A percentile compares a stretch with the other conserved stretches of the same genome.
phyloP scores from a whole-genome alignment of 2,888 invertebrate species.

The Urechis unicinctus region DNA sequence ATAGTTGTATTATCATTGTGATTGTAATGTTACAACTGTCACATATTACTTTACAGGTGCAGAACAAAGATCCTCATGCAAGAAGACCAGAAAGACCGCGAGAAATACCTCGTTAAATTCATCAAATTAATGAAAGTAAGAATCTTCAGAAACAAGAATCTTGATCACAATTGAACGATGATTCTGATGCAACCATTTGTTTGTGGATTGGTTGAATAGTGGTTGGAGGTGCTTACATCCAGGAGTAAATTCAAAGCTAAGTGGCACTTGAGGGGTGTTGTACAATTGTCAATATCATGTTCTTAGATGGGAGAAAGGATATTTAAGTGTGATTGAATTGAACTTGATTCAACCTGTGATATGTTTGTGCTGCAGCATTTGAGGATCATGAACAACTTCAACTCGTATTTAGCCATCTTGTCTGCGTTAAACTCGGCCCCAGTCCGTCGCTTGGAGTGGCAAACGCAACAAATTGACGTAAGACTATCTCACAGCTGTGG shows the following conservation, averaged over 20 bases:
- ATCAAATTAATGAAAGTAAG: constrained; percentile 89
- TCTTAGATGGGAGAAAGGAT: too few species aligned
- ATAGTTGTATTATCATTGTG: not conserved
- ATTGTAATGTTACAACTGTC: not conserved
- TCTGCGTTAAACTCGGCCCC: constrained; percentile 97
- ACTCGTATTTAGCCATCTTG: constrained; percentile 91
- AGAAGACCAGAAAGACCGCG: constrained; percentile 87
- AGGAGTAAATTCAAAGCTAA: too few species aligned
- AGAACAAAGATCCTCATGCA: constrained; percentile 86
- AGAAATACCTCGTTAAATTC: constrained; percentile 82
- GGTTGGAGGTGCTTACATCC: too few species aligned
- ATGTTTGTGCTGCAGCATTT: constrained; percentile 60
- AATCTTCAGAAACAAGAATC: not conserved
- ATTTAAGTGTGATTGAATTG: too few species aligned
- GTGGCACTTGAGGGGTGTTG: too few species aligned
- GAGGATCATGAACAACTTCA: constrained; percentile 95
- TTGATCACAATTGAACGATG: not conserved
- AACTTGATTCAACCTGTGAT: too few species aligned
- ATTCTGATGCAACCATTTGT: too few species aligned
- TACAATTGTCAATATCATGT: too few species aligned
- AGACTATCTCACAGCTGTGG: too few species aligned
- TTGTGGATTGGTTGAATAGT: too few species aligned
- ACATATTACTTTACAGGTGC: constrained; percentile 62
- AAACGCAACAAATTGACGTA: constrained; percentile 68
- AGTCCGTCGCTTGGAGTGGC: constrained; percentile 69